A percentile compares a stretch with the other conserved stretches of the same genome.
phyloP scores from a whole-genome alignment of 2,888 invertebrate genomes.

The Pristionchus entomophagus region DNA sequence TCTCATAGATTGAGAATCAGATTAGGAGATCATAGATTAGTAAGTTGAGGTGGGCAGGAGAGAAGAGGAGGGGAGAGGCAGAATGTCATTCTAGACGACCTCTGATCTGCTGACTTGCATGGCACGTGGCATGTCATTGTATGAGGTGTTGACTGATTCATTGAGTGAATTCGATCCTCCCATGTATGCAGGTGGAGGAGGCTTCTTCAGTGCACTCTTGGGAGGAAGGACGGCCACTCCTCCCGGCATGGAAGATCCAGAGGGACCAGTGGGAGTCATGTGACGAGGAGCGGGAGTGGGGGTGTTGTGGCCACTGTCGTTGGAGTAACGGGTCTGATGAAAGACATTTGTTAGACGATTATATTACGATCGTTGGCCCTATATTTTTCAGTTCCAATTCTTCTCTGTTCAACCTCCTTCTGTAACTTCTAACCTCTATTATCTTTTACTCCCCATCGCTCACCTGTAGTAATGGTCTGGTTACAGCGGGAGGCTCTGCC shows the following conservation, averaged over 20 bases:
- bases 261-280: background rate
- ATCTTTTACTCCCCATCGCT: background rate
- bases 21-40: background rate
- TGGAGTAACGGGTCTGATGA: background rate
- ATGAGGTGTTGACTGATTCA: constrained; percentile 38
- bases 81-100: constrained; percentile 3
- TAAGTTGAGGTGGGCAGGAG: constrained; percentile 2
- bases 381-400: background rate
- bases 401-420: background rate
- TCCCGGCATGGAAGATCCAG: background rate
- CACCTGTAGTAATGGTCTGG: constrained; percentile 45
- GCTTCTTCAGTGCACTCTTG: constrained; percentile 35
- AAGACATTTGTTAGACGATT: background rate
- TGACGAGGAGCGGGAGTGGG: constrained; percentile 43
- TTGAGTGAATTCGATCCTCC: constrained; percentile 42
- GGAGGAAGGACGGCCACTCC: constrained; percentile 36
- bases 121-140: constrained; percentile 35
- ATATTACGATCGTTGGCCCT: no score
- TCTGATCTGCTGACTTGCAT: constrained; percentile 28
- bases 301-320: background rate
- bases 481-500: background rate
- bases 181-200: constrained; percentile 45
- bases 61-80: background rate
- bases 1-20: constrained; percentile 22
- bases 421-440: background rate